phyloP scores from a whole-genome alignment of 2,888 invertebrate species.

The Xylocampa areola region DNA sequence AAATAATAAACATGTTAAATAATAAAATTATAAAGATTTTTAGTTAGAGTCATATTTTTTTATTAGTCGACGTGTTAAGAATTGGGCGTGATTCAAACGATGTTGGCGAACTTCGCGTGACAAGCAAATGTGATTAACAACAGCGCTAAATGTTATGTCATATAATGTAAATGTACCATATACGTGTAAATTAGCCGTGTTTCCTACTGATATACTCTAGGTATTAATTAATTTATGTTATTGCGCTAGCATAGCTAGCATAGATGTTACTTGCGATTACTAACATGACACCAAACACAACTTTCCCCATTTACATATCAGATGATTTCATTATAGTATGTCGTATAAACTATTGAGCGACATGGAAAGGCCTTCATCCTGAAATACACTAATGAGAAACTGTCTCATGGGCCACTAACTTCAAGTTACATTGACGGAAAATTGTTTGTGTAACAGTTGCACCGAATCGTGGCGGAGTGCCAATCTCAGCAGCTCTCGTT shows the following conservation, averaged over 20 bases:
- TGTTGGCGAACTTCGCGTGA: constrained; percentile 36
- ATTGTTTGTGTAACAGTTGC: constrained; percentile 34
- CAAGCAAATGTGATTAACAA: constrained; percentile 35
- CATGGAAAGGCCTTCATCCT: constrained; percentile 2
- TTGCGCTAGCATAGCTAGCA: constrained; percentile 38
- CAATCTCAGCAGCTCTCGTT: constrained; percentile 26
- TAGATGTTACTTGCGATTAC: constrained; percentile 32
- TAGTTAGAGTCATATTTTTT: no score
- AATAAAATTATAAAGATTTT: no score
- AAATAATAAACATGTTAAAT: no score
- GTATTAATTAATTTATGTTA: constrained; percentile 39
- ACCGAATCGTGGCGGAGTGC: constrained; percentile 44
- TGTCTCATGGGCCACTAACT: constrained; percentile 10
- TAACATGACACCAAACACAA: constrained; percentile 34
- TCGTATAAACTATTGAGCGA: constrained; percentile 7
- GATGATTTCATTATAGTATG: constrained; percentile 33
- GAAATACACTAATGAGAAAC: constrained; percentile 1
- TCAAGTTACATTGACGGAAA: constrained; percentile 18
- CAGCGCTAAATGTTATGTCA: constrained; percentile 23
- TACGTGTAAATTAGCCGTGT: constrained; percentile 27
- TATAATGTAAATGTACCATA: constrained; percentile 12
- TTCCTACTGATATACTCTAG: constrained; percentile 19
- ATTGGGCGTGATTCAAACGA: constrained; percentile 42
- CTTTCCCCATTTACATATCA: constrained; percentile 37
- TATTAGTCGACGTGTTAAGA: constrained; percentile 17